A percentile compares a stretch with the other conserved stretches of the same genome.
These are phyloP conservation scores for Ranitomeya imitator DNA, from an alignment of 2,113 vertebrate species.

Conservation along the genomic window DNA sequence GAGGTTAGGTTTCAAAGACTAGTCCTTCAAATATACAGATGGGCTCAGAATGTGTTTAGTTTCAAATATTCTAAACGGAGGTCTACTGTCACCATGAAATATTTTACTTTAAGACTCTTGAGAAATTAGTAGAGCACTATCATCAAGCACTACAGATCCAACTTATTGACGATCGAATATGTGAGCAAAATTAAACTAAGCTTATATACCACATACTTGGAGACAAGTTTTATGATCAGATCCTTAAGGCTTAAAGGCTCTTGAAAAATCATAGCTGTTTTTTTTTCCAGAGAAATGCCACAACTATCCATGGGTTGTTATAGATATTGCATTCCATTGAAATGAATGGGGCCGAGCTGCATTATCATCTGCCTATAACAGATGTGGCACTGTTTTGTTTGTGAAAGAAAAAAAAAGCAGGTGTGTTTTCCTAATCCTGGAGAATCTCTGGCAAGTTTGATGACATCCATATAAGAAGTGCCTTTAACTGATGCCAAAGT, in stretches of 20 bases:
- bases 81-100: not conserved
- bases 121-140: not conserved
- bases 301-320: no score
- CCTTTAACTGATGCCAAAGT: constrained; percentile 48
- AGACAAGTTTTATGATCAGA: not conserved
- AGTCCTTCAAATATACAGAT: not conserved
- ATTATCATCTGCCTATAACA: not conserved
- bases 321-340: not conserved
- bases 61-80: not conserved
- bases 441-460: not conserved
- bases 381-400: not conserved
- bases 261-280: not conserved
- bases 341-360: not conserved
- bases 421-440: not conserved
- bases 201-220: not conserved
- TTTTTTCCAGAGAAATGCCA: not conserved
- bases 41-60: not conserved
- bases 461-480: constrained; percentile 12
- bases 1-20: not conserved
- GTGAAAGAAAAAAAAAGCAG: not conserved
- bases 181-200: not conserved
- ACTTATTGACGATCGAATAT: not conserved
- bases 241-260: not conserved
- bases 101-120: not conserved
- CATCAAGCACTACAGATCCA: not conserved